Conservation (phyloP, 53 echinoderm and acorn worm species). For the Patiria pectinifera region DNA sequence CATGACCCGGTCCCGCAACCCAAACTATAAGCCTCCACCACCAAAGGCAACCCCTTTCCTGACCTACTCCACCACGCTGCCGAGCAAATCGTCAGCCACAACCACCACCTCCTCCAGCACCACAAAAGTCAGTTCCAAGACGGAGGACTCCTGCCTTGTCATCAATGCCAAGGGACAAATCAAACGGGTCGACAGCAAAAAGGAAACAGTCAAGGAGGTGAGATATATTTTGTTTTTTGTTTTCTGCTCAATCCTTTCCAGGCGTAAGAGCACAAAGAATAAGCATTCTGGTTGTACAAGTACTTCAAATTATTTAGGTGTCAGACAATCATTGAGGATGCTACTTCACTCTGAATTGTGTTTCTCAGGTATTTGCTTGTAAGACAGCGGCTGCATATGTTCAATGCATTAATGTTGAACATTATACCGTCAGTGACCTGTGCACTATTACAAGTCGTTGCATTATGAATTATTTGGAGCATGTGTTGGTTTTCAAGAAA, state of each 20-base stretch:
- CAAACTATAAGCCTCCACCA: conserved; percentile 98
- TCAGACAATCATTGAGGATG: no score
- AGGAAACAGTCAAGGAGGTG: conserved; percentile 57
- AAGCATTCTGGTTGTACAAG: not conserved
- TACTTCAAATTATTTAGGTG: no score
- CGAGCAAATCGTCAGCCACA: conserved; percentile 65
- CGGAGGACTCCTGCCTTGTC: conserved; percentile 81
- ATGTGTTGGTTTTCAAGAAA: no score
- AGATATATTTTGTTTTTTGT: not conserved
- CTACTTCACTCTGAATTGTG: no score
- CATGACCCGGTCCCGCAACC: conserved; percentile 98
- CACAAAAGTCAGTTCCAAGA: conserved; percentile 28
- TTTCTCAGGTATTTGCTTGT: no score
- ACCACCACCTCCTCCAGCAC: conserved; percentile 28
- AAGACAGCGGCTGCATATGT: no score
- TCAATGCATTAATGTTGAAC: no score
- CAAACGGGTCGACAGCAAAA: conserved; percentile 78
- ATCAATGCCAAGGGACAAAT: conserved; percentile 98
- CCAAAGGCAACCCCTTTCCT: conserved; percentile 93
- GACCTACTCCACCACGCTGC: conserved; percentile 85
- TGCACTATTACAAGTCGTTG: no score
- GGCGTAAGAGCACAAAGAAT: no score
- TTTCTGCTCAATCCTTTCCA: not conserved
- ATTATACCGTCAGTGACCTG: no score
- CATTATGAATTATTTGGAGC: no score